These are phyloP conservation scores for Rhimphoctona megacephalus DNA, from an alignment of 2,888 invertebrate species.

Conservation along the genomic window DNA sequence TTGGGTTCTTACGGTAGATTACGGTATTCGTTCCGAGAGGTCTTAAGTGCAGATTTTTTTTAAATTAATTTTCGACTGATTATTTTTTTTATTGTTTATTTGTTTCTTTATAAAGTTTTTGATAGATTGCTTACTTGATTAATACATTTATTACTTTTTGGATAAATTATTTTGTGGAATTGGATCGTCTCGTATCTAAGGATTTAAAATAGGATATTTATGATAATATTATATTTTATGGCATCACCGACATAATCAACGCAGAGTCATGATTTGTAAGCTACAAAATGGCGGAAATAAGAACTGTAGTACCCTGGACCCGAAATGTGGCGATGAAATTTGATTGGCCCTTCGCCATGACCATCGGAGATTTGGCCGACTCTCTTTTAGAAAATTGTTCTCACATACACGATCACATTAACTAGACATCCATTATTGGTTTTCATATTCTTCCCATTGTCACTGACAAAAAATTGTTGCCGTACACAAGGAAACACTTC, in stretches of 20 bases:
- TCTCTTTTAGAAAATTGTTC: neutral
- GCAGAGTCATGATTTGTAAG: slow-evolving; percentile 19
- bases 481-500: neutral
- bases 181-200: neutral
- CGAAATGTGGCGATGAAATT: slow-evolving; percentile 71
- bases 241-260: slow-evolving; percentile 26
- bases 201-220: neutral
- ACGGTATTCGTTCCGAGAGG: neutral
- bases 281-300: slow-evolving; percentile 12
- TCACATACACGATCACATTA: neutral
- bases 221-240: slow-evolving; percentile 34
- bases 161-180: neutral
- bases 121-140: neutral
- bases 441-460: slow-evolving; percentile 1
- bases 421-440: slow-evolving; percentile 23
- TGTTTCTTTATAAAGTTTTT: neutral
- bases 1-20: neutral
- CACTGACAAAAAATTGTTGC: neutral
- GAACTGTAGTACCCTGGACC: slow-evolving; percentile 22
- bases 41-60: neutral
- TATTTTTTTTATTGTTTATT: neutral
- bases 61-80: neutral
- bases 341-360: slow-evolving; percentile 80
- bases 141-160: neutral
- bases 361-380: slow-evolving; percentile 72